Evolutionary conservation across 2,797 vertebrate genomes (phyloP), one percentile per base, ranked within the genome.

Genomic region (Scleropages formosus): DNA sequence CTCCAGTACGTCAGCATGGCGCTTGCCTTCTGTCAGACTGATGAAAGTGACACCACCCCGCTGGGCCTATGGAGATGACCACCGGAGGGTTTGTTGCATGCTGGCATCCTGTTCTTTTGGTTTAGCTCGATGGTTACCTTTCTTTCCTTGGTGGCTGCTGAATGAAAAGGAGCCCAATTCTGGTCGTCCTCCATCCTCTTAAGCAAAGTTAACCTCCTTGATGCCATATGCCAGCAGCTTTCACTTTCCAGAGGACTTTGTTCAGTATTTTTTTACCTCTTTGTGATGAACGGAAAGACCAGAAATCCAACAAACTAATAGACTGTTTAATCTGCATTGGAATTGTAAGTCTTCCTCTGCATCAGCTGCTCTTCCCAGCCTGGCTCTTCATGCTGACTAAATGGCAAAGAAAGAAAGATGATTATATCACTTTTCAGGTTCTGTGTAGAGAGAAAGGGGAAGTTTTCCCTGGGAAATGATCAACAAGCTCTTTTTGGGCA

Each of bases 401-500:
- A 76, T 73, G 73, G 78, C 22, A 49, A 67, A 72, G 11, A 68
- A 46, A 49, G 46, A 39, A 46, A 63, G 75, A 78, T 76, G 61
- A 76, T 64, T 67, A 74, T 67, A 53, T 47, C 20, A 72, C 71
- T 59, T 68, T 75, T 79, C 75, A 80, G 58, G 64, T 71, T 68
- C 51, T 76, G 72, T 39, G 60, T 24, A 58, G 47, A 74, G 39
- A n/a, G 26, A n/a, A 51, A 70, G 61, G 73, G 12, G 27, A 71
- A 53, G 24, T 62, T 71, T 65, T 59, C 20, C 53, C 64, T 75
- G 79, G 72, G 6, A 72, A 80, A 75, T 77, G 74, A 73, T 80
- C 73, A 71, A 75, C 79, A 77, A 75, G 81, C 80, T 82, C 79
- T 79, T 83, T 83, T 81, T 79, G 80, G 79, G 71, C 71, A 76